A percentile compares a stretch with the other conserved stretches of the same genome.
phyloP scores from a whole-genome alignment of 1,140 invertebrate genomes.

The Rhizoglyphus robini region DNA sequence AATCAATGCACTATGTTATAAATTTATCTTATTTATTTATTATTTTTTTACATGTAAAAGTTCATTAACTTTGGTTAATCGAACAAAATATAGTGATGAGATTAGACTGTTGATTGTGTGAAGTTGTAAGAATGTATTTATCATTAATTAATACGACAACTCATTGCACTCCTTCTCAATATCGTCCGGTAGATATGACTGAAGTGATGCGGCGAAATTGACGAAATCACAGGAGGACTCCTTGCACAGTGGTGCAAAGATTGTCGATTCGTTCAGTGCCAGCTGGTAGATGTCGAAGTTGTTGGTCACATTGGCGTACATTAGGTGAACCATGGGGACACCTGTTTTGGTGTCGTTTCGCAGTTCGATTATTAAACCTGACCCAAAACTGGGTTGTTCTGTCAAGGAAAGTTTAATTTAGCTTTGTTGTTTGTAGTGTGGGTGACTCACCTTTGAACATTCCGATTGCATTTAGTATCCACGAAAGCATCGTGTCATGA shows the following conservation, averaged over 20 bases:
- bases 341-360: background rate
- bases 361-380: background rate
- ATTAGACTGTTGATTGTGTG: too few species aligned
- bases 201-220: background rate
- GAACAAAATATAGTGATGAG: too few species aligned
- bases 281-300: background rate
- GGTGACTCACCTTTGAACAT: background rate
- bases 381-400: background rate
- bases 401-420: background rate
- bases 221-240: background rate
- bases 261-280: background rate
- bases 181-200: background rate
- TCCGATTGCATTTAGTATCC: background rate
- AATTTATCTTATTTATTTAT: too few species aligned
- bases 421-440: too few species aligned
- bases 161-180: background rate
- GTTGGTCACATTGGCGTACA: background rate
- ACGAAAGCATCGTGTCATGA: background rate
- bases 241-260: background rate
- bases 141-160: too few species aligned
- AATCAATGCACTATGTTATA: too few species aligned
- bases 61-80: too few species aligned
- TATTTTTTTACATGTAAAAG: too few species aligned
- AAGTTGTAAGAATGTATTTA: too few species aligned
- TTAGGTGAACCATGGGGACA: background rate